Evolutionary conservation across 2,888 invertebrate species (phyloP), one percentile per base, ranked within the genome.

Genomic region (Amphimallon solstitiale): DNA sequence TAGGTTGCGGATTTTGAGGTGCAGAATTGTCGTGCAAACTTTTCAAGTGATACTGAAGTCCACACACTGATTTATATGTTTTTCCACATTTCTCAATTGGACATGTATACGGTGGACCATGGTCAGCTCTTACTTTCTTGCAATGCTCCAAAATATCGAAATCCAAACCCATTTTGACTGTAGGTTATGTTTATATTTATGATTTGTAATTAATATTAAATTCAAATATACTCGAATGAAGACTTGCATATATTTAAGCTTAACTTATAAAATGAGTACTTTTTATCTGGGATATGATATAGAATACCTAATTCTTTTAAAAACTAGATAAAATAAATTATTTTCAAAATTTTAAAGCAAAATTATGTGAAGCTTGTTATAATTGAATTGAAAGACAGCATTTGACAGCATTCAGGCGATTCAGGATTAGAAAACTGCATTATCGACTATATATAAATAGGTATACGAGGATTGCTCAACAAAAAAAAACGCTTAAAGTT

Each of bases 131-230:
- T 71, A 94, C 86, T 83, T 93, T 93, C 80, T 91, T 91, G 80
- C 93, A 92, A 83, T 93, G 94, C 80, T 92, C 92, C 76, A 91
- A 86, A 74, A 94, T 91, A 85, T 95, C 94, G 17, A 94, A 93
- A 82, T 93, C 93, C 75, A 93, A 85, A 76, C 91, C 92, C 92
- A 91, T 92, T 83, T 81, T 84, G 29, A 7, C 9, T 40, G 12
- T n/a, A 56, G 56, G 56, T 56, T 56, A 56, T 56, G 23, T 56
- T 56, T 38, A 19, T n/a, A 48, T n/a, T 48, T 48, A 19, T n/a
- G 7, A 0, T 45, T 45, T n/a, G n/a, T n/a, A n/a, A n/a, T 51
- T 51, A 34, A 51, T 51, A 34, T 23, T 23, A n/a, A n/a, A n/a
- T n/a, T n/a, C n/a, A n/a, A n/a, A n/a, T n/a, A n/a, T n/a, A n/a